phyloP scores from a whole-genome alignment of 2,888 invertebrate genomes.

The Coleophora deauratella region DNA sequence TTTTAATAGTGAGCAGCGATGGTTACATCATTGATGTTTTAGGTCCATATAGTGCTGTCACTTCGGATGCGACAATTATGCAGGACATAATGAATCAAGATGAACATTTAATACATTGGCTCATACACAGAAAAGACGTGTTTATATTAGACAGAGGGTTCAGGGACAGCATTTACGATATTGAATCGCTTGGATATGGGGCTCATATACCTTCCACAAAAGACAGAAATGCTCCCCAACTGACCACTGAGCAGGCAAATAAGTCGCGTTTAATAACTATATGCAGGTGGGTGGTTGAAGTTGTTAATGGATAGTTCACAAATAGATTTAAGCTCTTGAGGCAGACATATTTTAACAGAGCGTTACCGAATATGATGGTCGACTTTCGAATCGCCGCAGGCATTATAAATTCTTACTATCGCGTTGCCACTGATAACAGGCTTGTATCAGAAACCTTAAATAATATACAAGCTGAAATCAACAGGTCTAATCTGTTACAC shows the following conservation, averaged over 20 bases:
- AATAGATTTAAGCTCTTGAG: background rate
- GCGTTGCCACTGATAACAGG: too few species aligned
- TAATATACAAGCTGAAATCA: too few species aligned
- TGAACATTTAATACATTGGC: background rate
- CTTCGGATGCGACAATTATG: background rate
- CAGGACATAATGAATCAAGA: background rate
- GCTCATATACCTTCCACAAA: background rate
- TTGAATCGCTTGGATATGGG: background rate
- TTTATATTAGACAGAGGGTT: background rate
- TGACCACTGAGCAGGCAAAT: constrained; percentile 5
- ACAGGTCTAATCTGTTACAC: too few species aligned
- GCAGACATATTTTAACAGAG: background rate
- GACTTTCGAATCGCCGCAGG: too few species aligned
- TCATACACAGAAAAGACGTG: background rate
- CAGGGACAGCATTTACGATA: background rate
- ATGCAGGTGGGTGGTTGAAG: background rate
- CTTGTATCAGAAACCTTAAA: too few species aligned
- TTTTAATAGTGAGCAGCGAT: background rate
- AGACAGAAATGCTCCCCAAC: background rate
- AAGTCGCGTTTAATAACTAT: too few species aligned
- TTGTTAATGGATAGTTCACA: background rate
- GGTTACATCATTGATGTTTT: background rate
- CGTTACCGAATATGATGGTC: too few species aligned
- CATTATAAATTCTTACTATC: too few species aligned
- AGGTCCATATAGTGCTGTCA: background rate